A percentile compares a stretch with the other conserved stretches of the same genome.
Conservation (phyloP, 2,113 vertebrate species). For the Hucho hucho region DNA sequence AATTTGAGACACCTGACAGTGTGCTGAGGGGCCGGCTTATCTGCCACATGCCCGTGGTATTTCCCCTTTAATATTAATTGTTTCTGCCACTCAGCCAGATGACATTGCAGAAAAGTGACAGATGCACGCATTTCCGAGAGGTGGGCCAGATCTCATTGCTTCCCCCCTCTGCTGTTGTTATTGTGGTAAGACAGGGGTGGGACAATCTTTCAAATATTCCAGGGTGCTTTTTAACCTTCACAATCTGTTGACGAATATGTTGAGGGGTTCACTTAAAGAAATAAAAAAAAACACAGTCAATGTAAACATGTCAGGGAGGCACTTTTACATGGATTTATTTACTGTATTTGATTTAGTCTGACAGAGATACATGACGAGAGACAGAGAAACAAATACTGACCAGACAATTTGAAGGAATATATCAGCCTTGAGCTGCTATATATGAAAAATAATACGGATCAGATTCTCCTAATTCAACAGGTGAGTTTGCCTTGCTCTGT, state of each 20-base stretch:
- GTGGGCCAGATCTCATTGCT: not conserved
- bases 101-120: constrained; percentile 57
- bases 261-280: constrained; percentile 14
- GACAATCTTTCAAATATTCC: constrained; percentile 46
- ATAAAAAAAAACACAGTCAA: constrained; percentile 29
- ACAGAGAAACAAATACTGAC: not conserved
- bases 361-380: constrained; percentile 15
- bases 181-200: constrained; percentile 26
- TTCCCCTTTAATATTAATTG: constrained; percentile 49
- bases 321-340: constrained; percentile 4
- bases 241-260: constrained; percentile 37
- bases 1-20: constrained; percentile 30
- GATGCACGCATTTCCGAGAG: constrained; percentile 22
- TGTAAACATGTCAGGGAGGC: constrained; percentile 32
- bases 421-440: not conserved
- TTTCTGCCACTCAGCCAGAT: constrained; percentile 58
- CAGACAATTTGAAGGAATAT: constrained; percentile 20
- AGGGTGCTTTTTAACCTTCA: constrained; percentile 51
- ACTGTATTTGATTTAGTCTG: constrained; percentile 35
- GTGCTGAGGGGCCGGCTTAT: constrained; percentile 27
- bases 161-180: constrained; percentile 19
- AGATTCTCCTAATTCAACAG: not conserved
- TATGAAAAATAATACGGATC: not conserved
- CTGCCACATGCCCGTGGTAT: constrained; percentile 26
- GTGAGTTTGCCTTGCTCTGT: not conserved